phyloP scores from a whole-genome alignment of 37 sponge, comb jelly and placozoan species.

The Tethya wilhelma region DNA sequence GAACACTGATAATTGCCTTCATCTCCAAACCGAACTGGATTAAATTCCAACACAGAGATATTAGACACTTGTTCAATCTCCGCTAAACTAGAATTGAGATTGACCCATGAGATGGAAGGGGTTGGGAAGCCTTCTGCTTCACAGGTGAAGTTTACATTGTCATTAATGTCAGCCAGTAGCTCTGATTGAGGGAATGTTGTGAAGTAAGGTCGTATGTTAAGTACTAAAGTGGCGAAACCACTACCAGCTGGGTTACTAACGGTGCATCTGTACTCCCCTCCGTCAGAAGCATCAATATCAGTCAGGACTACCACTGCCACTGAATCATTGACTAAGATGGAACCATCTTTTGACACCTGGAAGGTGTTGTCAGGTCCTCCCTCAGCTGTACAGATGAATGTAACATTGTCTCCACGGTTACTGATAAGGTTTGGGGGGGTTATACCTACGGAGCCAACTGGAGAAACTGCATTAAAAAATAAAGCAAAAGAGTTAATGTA shows the following conservation, averaged over 20 bases:
- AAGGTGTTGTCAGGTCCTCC: slow-evolving; percentile 64
- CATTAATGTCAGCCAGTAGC: background rate
- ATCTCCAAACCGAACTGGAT: background rate
- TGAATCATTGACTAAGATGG: background rate
- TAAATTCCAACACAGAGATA: background rate
- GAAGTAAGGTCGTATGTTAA: slow-evolving; percentile 19
- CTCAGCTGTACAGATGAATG: slow-evolving; percentile 43
- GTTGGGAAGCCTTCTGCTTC: slow-evolving; percentile 50
- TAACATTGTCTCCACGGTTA: background rate
- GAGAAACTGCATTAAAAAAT: slow-evolving; percentile 34
- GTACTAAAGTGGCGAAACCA: background rate
- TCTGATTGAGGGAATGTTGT: background rate
- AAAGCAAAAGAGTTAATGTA: too few relatives aligned
- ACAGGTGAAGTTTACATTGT: slow-evolving; percentile 30
- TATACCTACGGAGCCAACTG: slow-evolving; percentile 2
- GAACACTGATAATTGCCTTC: slow-evolving; percentile 31
- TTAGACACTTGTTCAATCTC: background rate
- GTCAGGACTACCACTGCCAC: background rate
- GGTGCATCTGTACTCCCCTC: slow-evolving; percentile 66
- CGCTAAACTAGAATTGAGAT: background rate
- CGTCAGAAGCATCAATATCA: slow-evolving; percentile 5
- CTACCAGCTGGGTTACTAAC: slow-evolving; percentile 70
- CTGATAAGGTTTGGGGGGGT: background rate
- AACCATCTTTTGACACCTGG: slow-evolving; percentile 20
- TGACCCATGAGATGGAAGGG: slow-evolving; percentile 6